phyloP scores from a whole-genome alignment of 1,140 invertebrate genomes.

The Spodoptera litura region DNA sequence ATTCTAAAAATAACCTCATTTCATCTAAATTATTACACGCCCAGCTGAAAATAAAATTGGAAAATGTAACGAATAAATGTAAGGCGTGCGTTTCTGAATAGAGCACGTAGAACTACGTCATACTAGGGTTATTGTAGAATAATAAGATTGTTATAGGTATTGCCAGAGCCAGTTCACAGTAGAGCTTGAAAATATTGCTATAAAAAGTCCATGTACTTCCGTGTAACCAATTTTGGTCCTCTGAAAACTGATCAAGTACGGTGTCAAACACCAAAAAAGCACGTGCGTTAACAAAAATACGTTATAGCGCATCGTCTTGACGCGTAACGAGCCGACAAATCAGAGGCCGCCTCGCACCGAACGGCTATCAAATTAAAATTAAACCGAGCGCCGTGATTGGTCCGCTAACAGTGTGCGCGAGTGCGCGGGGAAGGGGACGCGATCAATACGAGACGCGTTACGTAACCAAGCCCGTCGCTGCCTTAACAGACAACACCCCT shows the following conservation, averaged over 20 bases:
- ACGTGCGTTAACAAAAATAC: slow-evolving; percentile 41
- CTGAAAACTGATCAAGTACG: slow-evolving; percentile 14
- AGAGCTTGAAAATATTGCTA: no score
- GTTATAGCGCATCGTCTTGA: slow-evolving; percentile 47
- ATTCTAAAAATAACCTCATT: not conserved
- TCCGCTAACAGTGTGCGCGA: slow-evolving; percentile 47
- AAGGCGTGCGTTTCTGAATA: not conserved
- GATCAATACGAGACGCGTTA: slow-evolving; percentile 77
- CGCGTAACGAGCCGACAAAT: slow-evolving; percentile 69
- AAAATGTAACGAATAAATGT: slow-evolving; percentile 1
- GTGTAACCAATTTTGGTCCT: not conserved
- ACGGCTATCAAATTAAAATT: slow-evolving; percentile 80
- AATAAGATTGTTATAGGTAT: not conserved
- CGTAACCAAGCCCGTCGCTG: slow-evolving; percentile 59
- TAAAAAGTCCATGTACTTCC: not conserved
- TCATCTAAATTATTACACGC: not conserved
- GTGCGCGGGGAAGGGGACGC: slow-evolving; percentile 51
- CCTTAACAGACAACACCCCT: slow-evolving; percentile 35
- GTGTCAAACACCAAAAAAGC: slow-evolving; percentile 8
- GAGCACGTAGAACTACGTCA: slow-evolving; percentile 4
- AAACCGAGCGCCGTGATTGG: slow-evolving; percentile 71
- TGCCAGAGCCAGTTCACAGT: no score
- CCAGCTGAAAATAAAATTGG: not conserved
- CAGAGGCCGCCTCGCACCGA: slow-evolving; percentile 60
- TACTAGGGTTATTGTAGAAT: not conserved